Evolutionary conservation across 2,797 vertebrate genomes (phyloP).

Genomic region (Syngnathus rostellatus): DNA sequence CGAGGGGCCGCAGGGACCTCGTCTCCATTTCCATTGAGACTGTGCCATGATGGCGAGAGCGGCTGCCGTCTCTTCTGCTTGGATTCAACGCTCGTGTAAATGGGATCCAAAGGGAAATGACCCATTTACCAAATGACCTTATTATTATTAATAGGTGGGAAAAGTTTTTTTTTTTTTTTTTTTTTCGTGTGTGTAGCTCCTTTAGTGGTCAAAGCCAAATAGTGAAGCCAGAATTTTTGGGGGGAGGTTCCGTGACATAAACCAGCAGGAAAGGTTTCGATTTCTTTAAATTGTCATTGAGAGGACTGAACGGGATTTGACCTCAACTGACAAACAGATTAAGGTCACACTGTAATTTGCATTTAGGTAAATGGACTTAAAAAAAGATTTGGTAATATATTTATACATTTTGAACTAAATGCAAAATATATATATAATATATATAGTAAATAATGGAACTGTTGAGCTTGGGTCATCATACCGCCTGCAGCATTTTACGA

Average conservation of each 20-base stretch:
- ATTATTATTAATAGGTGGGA: conserved; percentile 1
- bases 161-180: background rate
- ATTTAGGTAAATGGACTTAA: no score
- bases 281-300: background rate
- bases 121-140: background rate
- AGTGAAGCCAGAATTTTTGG: background rate
- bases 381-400: no score
- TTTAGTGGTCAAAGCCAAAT: background rate
- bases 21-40: background rate
- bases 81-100: background rate
- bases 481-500: conserved; percentile 9
- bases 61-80: background rate
- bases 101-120: background rate
- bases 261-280: background rate
- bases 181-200: background rate
- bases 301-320: background rate
- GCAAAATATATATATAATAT: no score
- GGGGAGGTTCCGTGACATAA: background rate
- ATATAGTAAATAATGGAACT: no score
- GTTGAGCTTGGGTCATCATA: no score
- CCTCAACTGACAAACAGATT: background rate
- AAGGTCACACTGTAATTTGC: background rate
- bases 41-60: background rate
- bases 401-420: no score
- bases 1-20: background rate